Percentiles rank a stretch among this genome's conserved stretches.
Conservation (phyloP, 2,888 invertebrate genomes). For the Dynastes tityus region DNA sequence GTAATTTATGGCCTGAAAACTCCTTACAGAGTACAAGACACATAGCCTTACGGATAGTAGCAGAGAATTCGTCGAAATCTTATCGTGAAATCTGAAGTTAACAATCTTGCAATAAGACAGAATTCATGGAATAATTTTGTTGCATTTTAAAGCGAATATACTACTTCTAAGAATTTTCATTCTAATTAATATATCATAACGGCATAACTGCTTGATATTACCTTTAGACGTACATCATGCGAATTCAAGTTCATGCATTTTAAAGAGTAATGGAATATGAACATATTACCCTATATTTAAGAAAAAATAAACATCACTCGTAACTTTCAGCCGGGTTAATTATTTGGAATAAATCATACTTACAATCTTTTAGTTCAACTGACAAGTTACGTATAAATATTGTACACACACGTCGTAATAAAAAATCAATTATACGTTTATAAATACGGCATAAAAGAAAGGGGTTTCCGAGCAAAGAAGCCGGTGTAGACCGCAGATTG, state of each 20-base stretch:
- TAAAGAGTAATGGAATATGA: background rate
- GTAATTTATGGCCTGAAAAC: background rate
- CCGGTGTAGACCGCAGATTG: background rate
- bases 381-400: background rate
- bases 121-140: conserved; percentile 18
- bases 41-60: background rate
- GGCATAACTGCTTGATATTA: background rate
- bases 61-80: background rate
- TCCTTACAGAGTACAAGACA: background rate
- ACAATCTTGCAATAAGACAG: conserved; percentile 9
- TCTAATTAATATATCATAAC: conserved; percentile 17
- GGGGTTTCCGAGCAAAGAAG: background rate
- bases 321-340: no score
- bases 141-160: background rate
- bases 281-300: no score
- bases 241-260: background rate
- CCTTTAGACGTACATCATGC: background rate
- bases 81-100: background rate
- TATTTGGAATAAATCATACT: conserved; percentile 11
- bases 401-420: no score
- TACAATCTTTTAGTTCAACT: background rate
- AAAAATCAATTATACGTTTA: conserved; percentile 9
- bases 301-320: no score
- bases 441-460: background rate
- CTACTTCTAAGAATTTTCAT: background rate